Base-by-base conservation (phyloP, 2,888 invertebrate genomes). In the Pseudoips prasinana region DNA sequence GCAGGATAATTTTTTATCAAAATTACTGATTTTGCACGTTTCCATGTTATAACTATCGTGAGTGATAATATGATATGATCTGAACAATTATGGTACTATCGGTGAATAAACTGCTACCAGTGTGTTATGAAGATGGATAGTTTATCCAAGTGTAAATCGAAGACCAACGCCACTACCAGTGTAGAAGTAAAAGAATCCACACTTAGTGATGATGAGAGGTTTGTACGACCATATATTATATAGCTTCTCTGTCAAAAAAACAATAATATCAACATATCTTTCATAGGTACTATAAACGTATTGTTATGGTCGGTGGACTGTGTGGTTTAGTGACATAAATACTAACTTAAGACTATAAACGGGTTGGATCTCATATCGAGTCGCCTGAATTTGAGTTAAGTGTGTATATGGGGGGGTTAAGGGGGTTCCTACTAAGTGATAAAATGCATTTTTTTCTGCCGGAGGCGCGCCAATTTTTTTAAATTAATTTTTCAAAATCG, bases 201-300 rank as follows among this genome's bases (percentile, higher is more conserved):
- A 19, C 35, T 26, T 49, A 46, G 3, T n/a, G 85, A 85, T 33
- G 86, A 86, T 36, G 86, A 85, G 41, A 73, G 78, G 86, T 86
- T 68, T 33, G 65, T 48, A 48, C 10, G 28, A 7, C 39, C 22
- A 32, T 44, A 39, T 46, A 47, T 43, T 26, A 42, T 1, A 29
- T 18, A 20, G 10, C 0, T 18, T 25, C 10, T 10, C 8, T 8
- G 0, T 17, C 25, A n/a, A n/a, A n/a, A n/a, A n/a, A n/a, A n/a
- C n/a, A n/a, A n/a, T n/a, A n/a, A n/a, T n/a, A n/a, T n/a, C n/a
- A n/a, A n/a, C n/a, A n/a, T n/a, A n/a, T n/a, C n/a, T n/a, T n/a
- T n/a, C n/a, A n/a, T n/a, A n/a, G n/a, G n/a, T n/a, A n/a, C n/a
- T n/a, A n/a, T n/a, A n/a, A n/a, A n/a, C n/a, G n/a, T n/a, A n/a